Conservation (phyloP, 2,888 invertebrate species). For the Tetheella fluctuosa region DNA sequence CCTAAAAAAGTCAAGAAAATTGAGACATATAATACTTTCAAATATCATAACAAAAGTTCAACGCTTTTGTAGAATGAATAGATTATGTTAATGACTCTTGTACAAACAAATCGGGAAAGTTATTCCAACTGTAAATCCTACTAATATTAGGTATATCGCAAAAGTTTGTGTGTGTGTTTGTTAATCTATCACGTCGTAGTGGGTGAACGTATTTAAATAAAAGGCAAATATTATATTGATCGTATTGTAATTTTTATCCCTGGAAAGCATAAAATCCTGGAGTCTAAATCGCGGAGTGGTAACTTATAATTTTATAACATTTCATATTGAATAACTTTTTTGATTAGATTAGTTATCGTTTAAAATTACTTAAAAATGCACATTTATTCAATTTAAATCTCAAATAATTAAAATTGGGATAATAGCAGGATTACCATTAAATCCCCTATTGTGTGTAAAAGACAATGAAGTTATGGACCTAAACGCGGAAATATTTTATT, state of each 20-base stretch:
- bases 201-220: background rate
- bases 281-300: no score
- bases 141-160: no score
- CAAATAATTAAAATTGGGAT: conserved; percentile 33
- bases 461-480: conserved; percentile 32
- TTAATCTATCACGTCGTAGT: background rate
- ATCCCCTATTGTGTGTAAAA: conserved; percentile 40
- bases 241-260: no score
- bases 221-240: background rate
- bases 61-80: background rate
- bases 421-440: conserved; percentile 47
- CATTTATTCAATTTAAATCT: background rate
- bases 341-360: no score
- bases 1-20: no score
- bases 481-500: conserved; percentile 34
- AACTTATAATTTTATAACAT: no score
- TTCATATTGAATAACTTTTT: no score
- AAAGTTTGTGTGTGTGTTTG: background rate
- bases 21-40: background rate
- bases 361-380: background rate
- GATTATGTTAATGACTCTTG: background rate
- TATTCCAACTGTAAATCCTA: background rate
- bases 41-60: background rate
- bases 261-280: no score
- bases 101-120: background rate